phyloP scores from a whole-genome alignment of 1,140 invertebrate genomes.

The Lepidostoma basale region DNA sequence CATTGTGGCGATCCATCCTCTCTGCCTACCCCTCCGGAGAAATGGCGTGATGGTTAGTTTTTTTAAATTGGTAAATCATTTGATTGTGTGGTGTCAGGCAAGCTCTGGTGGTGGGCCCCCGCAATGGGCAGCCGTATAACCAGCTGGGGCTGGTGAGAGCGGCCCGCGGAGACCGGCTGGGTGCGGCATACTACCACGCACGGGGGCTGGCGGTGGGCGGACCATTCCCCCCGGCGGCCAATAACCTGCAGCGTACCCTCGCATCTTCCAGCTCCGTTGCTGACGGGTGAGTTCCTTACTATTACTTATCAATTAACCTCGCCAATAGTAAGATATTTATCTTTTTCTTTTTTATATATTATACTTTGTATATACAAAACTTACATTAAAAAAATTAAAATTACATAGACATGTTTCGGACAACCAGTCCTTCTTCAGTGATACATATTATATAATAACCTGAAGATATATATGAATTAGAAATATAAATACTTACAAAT shows the following conservation, averaged over 20 bases:
- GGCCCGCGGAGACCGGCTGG: slow-evolving; percentile 78
- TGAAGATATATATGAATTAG: no score
- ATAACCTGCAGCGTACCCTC: slow-evolving; percentile 76
- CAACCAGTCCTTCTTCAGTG: no score
- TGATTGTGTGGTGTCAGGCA: slow-evolving; percentile 60
- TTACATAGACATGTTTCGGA: no score
- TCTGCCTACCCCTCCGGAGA: no score
- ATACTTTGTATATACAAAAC: no score
- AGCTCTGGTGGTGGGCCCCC: slow-evolving; percentile 78
- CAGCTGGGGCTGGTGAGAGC: slow-evolving; percentile 83
- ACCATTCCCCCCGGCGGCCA: slow-evolving; percentile 80
- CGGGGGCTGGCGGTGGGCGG: slow-evolving; percentile 79
- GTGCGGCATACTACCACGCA: slow-evolving; percentile 84
- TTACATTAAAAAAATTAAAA: no score
- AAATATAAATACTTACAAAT: no score
- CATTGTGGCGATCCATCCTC: no score
- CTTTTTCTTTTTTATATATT: background rate
- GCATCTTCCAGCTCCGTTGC: slow-evolving; percentile 55
- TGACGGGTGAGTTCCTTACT: slow-evolving; percentile 48
- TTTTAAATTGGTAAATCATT: background rate
- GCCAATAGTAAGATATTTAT: background rate
- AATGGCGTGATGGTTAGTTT: no score
- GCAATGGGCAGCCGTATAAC: slow-evolving; percentile 88
- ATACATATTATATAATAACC: no score
- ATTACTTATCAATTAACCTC: background rate